A percentile compares a stretch with the other conserved stretches of the same genome.
phyloP scores from a whole-genome alignment of 1,140 invertebrate species.

The Grapholita molesta region DNA sequence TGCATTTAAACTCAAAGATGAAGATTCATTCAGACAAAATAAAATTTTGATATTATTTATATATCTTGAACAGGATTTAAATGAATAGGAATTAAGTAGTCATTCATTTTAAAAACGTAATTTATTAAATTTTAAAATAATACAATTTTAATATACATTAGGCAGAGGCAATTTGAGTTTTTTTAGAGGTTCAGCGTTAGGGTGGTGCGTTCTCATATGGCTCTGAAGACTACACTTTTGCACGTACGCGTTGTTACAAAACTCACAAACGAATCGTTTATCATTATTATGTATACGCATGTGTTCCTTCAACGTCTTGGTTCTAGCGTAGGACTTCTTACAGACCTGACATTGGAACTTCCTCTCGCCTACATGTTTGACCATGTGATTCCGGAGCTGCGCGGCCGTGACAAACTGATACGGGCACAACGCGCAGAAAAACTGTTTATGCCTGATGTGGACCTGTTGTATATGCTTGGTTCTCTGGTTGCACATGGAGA shows the following conservation, averaged over 20 bases:
- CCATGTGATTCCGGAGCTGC: constrained; percentile 59
- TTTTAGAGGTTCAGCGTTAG: constrained; percentile 41
- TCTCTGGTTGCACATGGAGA: constrained; percentile 56
- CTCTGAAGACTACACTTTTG: constrained; percentile 69
- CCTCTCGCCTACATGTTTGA: constrained; percentile 51
- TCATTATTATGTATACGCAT: constrained; percentile 72
- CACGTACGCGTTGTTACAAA: constrained; percentile 77
- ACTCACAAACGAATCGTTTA: constrained; percentile 67
- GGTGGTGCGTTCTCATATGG: constrained; percentile 64
- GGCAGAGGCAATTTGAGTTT: constrained; percentile 22
- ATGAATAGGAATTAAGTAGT: not conserved
- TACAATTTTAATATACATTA: constrained; percentile 11
- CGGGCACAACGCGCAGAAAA: constrained; percentile 62
- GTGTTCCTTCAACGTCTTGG: constrained; percentile 76
- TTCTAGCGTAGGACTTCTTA: constrained; percentile 74
- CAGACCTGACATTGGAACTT: constrained; percentile 68
- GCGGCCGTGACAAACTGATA: constrained; percentile 57
- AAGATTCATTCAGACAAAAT: not conserved
- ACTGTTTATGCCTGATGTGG: constrained; percentile 63
- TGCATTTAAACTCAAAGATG: not conserved
- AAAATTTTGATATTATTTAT: constrained; percentile 1
- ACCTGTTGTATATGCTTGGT: constrained; percentile 66
- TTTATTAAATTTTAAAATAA: constrained; percentile 4
- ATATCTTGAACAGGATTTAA: not conserved
- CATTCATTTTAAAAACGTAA: not conserved